phyloP scores from a whole-genome alignment of 2,797 vertebrate genomes.

The Lacerta bilineata region DNA sequence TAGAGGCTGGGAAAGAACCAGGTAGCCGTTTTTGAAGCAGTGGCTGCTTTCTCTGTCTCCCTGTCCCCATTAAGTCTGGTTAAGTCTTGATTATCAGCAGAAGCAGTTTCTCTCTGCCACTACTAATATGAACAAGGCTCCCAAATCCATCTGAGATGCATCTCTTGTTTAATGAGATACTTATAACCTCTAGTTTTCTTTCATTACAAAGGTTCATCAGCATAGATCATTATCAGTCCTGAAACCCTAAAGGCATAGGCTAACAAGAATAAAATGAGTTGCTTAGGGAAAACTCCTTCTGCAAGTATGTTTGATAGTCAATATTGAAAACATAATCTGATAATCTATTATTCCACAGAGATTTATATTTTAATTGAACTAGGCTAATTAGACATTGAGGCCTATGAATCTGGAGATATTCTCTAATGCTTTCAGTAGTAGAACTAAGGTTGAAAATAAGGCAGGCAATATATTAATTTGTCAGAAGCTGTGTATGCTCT shows the following conservation, averaged over 20 bases:
- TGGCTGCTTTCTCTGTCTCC: not conserved
- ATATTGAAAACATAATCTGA: constrained; percentile 82
- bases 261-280: constrained; percentile 73
- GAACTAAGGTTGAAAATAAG: constrained; percentile 69
- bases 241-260: constrained; percentile 64
- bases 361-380: constrained; percentile 80
- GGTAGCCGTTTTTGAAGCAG: not conserved
- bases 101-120: constrained; percentile 35
- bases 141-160: constrained; percentile 72
- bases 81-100: not conserved
- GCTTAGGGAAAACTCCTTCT: constrained; percentile 71
- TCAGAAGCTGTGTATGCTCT: constrained; percentile 51
- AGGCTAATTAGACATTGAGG: constrained; percentile 75
- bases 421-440: constrained; percentile 68
- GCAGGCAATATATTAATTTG: constrained; percentile 52
- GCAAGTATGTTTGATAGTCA: constrained; percentile 74
- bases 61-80: constrained; percentile 14
- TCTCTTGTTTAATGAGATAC: constrained; percentile 77
- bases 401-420: constrained; percentile 74
- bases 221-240: constrained; percentile 75
- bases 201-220: constrained; percentile 74
- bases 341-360: constrained; percentile 74
- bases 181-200: constrained; percentile 75
- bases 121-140: constrained; percentile 68
- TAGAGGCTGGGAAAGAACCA: not conserved